These are phyloP conservation scores for Prenolepis imparis DNA, from an alignment of 2,888 invertebrate species.

Conservation along the genomic window DNA sequence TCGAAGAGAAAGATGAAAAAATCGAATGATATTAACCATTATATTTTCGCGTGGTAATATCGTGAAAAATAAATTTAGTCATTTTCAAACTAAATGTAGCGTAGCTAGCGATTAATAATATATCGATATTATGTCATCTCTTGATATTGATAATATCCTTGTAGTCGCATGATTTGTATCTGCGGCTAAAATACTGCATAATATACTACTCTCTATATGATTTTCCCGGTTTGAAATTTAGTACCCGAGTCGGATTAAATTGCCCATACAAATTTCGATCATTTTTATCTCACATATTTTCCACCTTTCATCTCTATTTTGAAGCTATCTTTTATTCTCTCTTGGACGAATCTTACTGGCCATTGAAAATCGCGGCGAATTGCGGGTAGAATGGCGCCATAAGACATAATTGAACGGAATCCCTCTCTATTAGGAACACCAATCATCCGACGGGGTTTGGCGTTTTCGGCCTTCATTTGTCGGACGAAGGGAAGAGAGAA, in stretches of 20 bases:
- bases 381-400: constrained; percentile 74
- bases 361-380: constrained; percentile 65
- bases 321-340: not conserved
- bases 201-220: not conserved
- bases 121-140: constrained; percentile 6
- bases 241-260: constrained; percentile 12
- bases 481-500: not conserved
- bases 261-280: constrained; percentile 26
- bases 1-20: not conserved
- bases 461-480: constrained; percentile 73
- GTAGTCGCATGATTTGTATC: constrained; percentile 8
- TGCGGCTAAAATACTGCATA: not conserved
- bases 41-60: not conserved
- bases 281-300: not conserved
- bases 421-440: constrained; percentile 80
- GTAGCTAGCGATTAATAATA: constrained; percentile 18
- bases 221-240: constrained; percentile 12
- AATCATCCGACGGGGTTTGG: constrained; percentile 75
- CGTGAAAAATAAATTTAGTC: not conserved
- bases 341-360: constrained; percentile 30
- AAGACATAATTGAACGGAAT: constrained; percentile 83
- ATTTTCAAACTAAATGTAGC: not conserved
- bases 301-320: constrained; percentile 12
- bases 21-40: not conserved
- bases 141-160: constrained; percentile 20